Evolutionary conservation across 2,888 invertebrate species (phyloP).

Genomic region (Lapara coniferarum): DNA sequence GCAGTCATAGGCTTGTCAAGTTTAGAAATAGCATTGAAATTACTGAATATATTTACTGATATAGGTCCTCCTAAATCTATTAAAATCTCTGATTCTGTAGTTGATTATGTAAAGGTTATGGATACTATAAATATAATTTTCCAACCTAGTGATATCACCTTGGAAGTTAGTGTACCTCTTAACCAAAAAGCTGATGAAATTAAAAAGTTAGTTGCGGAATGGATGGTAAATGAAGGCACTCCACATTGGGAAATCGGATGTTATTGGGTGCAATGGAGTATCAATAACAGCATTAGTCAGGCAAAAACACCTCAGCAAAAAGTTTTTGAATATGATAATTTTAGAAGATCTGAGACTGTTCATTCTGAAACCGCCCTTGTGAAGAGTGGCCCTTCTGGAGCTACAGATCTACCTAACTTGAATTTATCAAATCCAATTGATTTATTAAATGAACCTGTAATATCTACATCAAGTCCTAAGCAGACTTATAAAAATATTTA

Average conservation of each 20-base stretch:
- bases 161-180: neutral
- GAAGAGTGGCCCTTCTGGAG: neutral
- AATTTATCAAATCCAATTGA: neutral
- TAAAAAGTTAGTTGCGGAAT: neutral
- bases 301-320: slow-evolving; percentile 8
- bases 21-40: slow-evolving; percentile 7
- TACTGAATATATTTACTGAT: slow-evolving; percentile 25
- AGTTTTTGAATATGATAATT: neutral
- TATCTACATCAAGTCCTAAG: neutral
- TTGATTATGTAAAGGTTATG: slow-evolving; percentile 8
- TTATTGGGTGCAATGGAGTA: slow-evolving; percentile 22
- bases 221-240: neutral
- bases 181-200: neutral
- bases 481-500: neutral
- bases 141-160: neutral
- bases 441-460: neutral
- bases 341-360: neutral
- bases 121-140: slow-evolving; percentile 11
- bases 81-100: neutral
- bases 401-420: too few relatives aligned
- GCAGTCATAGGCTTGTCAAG: neutral
- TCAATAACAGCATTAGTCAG: neutral
- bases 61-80: slow-evolving; percentile 19
- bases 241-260: slow-evolving; percentile 19
- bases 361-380: neutral